These are phyloP conservation scores for Takifugu flavidus DNA, from an alignment of 2,113 vertebrate genomes.

Conservation along the genomic window DNA sequence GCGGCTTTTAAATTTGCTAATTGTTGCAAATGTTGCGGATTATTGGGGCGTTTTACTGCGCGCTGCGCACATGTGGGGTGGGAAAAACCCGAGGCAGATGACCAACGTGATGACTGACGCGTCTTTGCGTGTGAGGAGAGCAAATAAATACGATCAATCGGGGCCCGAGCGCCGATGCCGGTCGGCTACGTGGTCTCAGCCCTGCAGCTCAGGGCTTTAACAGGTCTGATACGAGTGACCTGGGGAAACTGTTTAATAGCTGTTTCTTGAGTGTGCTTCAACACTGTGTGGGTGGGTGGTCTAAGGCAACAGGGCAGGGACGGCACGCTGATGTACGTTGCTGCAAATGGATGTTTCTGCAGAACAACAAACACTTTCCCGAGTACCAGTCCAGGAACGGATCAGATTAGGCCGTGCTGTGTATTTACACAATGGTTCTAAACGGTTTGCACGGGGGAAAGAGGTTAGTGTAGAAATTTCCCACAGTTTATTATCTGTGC, in stretches of 20 bases:
- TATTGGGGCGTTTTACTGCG: neutral
- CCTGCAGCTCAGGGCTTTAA: conserved; percentile 68
- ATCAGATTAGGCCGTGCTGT: conserved; percentile 54
- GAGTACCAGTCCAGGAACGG: conserved; percentile 48
- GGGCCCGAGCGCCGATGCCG: conserved; percentile 38
- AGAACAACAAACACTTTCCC: conserved; percentile 70
- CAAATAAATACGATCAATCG: conserved; percentile 49
- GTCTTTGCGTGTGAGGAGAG: conserved; percentile 14
- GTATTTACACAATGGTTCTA: conserved; percentile 49
- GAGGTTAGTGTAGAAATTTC: conserved; percentile 42
- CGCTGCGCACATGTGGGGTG: neutral
- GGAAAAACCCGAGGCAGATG: conserved; percentile 20
- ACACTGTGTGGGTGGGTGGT: conserved; percentile 75
- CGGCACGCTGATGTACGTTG: conserved; percentile 61
- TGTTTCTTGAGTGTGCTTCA: conserved; percentile 66
- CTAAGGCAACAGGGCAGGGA: conserved; percentile 56
- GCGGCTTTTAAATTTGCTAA: neutral
- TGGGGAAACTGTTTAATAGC: conserved; percentile 75
- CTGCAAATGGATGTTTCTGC: conserved; percentile 64
- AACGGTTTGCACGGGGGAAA: conserved; percentile 51
- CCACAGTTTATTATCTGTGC: conserved; percentile 41
- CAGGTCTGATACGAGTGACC: conserved; percentile 74
- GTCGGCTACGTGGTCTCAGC: conserved; percentile 44
- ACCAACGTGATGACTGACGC: conserved; percentile 16
- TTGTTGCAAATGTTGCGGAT: neutral